These are phyloP conservation scores for Nomia melanderi DNA, from an alignment of 1,140 invertebrate genomes.

Conservation along the genomic window DNA sequence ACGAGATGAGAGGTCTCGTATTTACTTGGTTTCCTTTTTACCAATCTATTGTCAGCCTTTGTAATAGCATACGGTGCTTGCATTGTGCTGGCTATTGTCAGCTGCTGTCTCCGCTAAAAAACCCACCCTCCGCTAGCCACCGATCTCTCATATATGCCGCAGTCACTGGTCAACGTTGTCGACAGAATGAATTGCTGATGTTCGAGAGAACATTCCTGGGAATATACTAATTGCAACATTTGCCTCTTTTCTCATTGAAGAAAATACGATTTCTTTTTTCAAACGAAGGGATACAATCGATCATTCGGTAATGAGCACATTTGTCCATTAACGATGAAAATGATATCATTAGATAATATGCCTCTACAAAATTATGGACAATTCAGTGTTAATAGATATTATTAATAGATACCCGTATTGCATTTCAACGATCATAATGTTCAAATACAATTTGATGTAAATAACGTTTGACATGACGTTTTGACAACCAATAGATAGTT, in stretches of 20 bases:
- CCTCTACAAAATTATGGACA: no score
- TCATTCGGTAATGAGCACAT: not conserved
- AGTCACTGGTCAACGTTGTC: conserved; percentile 46
- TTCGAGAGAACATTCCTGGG: not conserved
- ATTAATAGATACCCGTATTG: no score
- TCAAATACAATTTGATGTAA: no score
- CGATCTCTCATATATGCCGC: conserved; percentile 38
- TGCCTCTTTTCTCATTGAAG: conserved; percentile 20
- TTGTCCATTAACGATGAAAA: no score
- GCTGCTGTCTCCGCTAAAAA: conserved; percentile 50
- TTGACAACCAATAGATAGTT: no score
- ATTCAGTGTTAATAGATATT: no score
- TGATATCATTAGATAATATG: no score
- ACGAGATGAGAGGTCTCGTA: conserved; percentile 64
- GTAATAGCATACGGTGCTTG: conserved; percentile 51
- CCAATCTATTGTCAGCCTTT: conserved; percentile 70
- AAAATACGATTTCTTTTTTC: not conserved
- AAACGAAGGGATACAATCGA: not conserved
- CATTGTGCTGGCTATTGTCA: conserved; percentile 66
- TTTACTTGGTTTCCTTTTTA: conserved; percentile 73
- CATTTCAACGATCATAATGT: no score
- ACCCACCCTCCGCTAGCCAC: conserved; percentile 21
- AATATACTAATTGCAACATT: conserved; percentile 40
- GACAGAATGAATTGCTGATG: conserved; percentile 48
- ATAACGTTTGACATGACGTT: no score